These are phyloP conservation scores for Ariopsis seemanni DNA, from an alignment of 2,113 vertebrate species.

Conservation along the genomic window DNA sequence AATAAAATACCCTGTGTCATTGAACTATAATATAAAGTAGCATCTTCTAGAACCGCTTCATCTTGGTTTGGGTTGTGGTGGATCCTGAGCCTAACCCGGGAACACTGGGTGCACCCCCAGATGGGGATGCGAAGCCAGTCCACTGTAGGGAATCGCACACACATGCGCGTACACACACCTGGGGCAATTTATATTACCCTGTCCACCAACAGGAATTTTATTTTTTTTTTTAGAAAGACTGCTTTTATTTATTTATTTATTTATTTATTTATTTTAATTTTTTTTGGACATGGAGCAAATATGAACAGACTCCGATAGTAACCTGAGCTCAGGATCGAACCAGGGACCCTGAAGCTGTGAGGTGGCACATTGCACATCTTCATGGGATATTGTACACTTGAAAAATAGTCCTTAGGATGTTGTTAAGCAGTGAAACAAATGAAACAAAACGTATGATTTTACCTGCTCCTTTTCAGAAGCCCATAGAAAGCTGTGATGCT, in stretches of 20 bases:
- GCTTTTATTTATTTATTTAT: too few species aligned
- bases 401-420: not conserved
- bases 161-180: not conserved
- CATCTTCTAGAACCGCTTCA: not conserved
- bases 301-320: not conserved
- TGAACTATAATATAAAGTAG: not conserved
- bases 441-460: not conserved
- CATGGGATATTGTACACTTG: not conserved
- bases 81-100: not conserved
- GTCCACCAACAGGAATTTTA: not conserved
- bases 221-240: not conserved
- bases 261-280: not conserved
- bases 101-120: too few species aligned
- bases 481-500: conserved; percentile 72
- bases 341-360: not conserved
- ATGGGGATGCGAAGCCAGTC: not conserved
- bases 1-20: not conserved
- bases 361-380: not conserved
- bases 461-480: too few species aligned
- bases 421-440: too few species aligned
- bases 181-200: not conserved
- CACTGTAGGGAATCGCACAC: not conserved
- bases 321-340: not conserved
- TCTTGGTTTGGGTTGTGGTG: not conserved
- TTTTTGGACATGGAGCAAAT: not conserved